Evolutionary conservation across 2,888 invertebrate species (phyloP), one percentile per base, ranked within the genome.

Genomic region (Eilema depressum): DNA sequence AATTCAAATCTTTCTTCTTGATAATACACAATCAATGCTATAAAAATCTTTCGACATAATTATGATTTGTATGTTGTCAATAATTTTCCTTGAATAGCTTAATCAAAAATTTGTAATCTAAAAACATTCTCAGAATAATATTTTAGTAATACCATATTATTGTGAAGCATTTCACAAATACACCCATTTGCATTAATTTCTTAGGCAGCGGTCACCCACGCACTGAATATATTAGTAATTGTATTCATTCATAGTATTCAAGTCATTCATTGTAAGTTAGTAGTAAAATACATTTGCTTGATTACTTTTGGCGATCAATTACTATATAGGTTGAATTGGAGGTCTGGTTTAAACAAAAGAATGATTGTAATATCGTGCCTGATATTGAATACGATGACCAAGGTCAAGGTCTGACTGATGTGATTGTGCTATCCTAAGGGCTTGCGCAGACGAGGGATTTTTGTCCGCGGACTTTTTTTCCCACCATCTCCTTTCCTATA

Each of bases 111-210:
- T 63, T 2, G 10, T 14, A 63, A 63, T 33, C 14, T 23, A 30
- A 37, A 25, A 17, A 37, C 17, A 37, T 63, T 63, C 25, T 41
- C 20, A 63, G 37, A 37, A 17, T 4, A 41, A 63, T 26, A 25
- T 41, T 63, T 63, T 41, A 37, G 17, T 63, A 63, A 63, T 41
- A 63, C 63, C 37, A 63, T 41, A 26, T 41, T 23, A 37, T 37
- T 25, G 25, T 47, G 7, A 47, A 20, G 7, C 53, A 53, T 53
- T 47, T 53, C 63, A 63, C 33, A 33, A 37, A 3, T 25, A 23
- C 7, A 37, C 7, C 41, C 41, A 37, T 63, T 63, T 37, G 25
- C 41, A 63, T 63, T 63, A 25, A 63, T 63, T 37, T 63, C 63
- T 41, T 25, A 25, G 63, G 25, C 23, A 20, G 37, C 17, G 37